phyloP scores from a whole-genome alignment of 2,888 invertebrate genomes.

The Ceramica pisi region DNA sequence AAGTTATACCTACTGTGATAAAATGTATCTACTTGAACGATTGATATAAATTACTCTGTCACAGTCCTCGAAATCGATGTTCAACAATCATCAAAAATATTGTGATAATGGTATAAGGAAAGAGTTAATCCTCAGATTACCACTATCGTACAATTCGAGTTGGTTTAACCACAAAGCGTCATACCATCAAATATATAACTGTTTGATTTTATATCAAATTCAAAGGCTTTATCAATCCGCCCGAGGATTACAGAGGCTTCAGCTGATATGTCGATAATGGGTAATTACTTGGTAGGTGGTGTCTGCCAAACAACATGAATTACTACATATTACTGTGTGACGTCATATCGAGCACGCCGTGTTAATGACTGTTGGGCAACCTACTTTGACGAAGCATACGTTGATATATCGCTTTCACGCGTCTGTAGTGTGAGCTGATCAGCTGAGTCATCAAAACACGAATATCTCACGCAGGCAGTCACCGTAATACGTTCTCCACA shows the following conservation, averaged over 20 bases:
- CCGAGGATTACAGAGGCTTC: constrained; percentile 31
- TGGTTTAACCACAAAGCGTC: constrained; percentile 23
- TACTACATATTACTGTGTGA: constrained; percentile 62
- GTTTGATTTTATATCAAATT: constrained; percentile 39
- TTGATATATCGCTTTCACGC: constrained; percentile 31
- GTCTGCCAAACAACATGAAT: constrained; percentile 46
- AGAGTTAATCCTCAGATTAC: constrained; percentile 23
- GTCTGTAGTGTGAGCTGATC: constrained; percentile 13
- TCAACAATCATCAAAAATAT: neutral
- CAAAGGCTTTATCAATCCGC: constrained; percentile 43
- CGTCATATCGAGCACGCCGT: constrained; percentile 51
- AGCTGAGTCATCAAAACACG: constrained; percentile 2
- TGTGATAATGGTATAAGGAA: neutral
- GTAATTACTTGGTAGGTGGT: constrained; percentile 39
- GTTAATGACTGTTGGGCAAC: constrained; percentile 53
- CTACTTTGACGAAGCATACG: constrained; percentile 11
- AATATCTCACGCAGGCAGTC: too few species aligned
- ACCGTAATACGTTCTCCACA: too few species aligned
- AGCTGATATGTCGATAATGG: constrained; percentile 33
- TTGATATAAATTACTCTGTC: neutral
- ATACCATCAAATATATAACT: constrained; percentile 7
- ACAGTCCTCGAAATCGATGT: neutral
- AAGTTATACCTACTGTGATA: too few species aligned
- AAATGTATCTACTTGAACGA: neutral
- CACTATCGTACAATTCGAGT: constrained; percentile 30